These are phyloP conservation scores for Protobothrops flavoviridis DNA, from an alignment of 2,113 vertebrate genomes.

Conservation along the genomic window DNA sequence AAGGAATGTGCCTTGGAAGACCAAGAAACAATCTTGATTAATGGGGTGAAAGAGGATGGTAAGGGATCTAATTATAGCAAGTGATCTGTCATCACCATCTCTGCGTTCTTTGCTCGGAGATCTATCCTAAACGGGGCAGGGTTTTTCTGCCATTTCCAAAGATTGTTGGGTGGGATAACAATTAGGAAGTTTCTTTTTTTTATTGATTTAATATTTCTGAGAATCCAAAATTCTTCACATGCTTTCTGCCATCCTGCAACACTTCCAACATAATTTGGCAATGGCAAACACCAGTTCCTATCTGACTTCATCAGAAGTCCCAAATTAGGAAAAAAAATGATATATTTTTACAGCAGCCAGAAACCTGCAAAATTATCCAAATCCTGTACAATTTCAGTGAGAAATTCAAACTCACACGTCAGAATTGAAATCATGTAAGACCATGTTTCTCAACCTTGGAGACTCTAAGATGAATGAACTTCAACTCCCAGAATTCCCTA, in stretches of 20 bases:
- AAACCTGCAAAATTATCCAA: neutral
- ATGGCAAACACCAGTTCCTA: neutral
- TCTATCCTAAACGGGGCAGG: neutral
- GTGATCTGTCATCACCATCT: constrained; percentile 35
- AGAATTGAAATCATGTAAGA: neutral
- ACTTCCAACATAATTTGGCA: neutral
- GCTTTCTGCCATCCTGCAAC: neutral
- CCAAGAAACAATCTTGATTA: constrained; percentile 84
- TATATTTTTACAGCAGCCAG: neutral
- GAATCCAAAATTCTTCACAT: neutral
- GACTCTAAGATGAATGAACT: neutral
- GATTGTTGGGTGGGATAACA: neutral
- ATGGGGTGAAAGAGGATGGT: constrained; percentile 87
- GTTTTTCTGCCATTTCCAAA: neutral
- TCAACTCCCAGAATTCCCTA: neutral
- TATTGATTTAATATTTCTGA: neutral
- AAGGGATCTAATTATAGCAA: constrained; percentile 69
- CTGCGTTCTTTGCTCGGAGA: constrained; percentile 24
- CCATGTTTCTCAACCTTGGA: neutral
- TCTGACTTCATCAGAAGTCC: neutral
- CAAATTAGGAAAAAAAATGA: neutral
- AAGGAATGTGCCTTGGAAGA: constrained; percentile 86
- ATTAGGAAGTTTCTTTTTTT: neutral
- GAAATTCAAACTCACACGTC: neutral
- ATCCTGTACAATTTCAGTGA: neutral